These are phyloP conservation scores for Artemia sp. DNA, from an alignment of 2,888 invertebrate species.

Conservation along the genomic window DNA sequence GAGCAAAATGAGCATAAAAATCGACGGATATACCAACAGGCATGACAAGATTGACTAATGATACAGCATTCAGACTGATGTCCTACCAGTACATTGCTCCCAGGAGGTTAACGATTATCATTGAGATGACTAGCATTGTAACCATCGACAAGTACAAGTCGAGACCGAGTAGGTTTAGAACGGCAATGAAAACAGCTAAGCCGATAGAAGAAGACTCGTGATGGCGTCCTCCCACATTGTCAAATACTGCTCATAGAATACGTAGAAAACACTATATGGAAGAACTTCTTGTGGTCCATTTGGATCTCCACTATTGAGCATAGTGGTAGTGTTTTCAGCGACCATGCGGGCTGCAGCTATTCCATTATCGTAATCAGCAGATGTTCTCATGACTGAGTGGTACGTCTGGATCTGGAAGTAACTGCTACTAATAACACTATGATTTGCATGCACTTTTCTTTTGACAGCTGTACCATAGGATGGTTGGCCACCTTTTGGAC, in stretches of 20 bases:
- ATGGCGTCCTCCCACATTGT: constrained; percentile 69
- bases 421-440: constrained; percentile 31
- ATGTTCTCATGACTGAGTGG: constrained; percentile 59
- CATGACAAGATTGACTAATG: constrained; percentile 89
- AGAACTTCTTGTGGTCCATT: constrained; percentile 38
- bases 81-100: constrained; percentile 83
- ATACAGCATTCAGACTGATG: constrained; percentile 82
- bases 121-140: constrained; percentile 50
- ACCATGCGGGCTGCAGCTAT: constrained; percentile 55
- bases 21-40: constrained; percentile 92
- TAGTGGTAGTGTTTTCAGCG: constrained; percentile 52
- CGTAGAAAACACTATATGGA: constrained; percentile 82
- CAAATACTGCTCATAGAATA: constrained; percentile 87
- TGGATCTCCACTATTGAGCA: constrained; percentile 38
- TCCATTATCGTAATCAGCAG: constrained; percentile 64
- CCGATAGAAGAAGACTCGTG: constrained; percentile 67
- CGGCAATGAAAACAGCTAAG: constrained; percentile 80
- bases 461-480: constrained; percentile 44
- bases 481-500: constrained; percentile 70
- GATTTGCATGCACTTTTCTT: constrained; percentile 39
- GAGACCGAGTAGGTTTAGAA: constrained; percentile 76
- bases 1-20: constrained; percentile 92
- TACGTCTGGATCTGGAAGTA: constrained; percentile 90
- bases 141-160: constrained; percentile 60
- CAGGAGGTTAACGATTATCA: constrained; percentile 64